These are phyloP conservation scores for Aphrocallistes beatrix DNA, from an alignment of 37 sponge, comb jelly and placozoan genomes.

Conservation along the genomic window DNA sequence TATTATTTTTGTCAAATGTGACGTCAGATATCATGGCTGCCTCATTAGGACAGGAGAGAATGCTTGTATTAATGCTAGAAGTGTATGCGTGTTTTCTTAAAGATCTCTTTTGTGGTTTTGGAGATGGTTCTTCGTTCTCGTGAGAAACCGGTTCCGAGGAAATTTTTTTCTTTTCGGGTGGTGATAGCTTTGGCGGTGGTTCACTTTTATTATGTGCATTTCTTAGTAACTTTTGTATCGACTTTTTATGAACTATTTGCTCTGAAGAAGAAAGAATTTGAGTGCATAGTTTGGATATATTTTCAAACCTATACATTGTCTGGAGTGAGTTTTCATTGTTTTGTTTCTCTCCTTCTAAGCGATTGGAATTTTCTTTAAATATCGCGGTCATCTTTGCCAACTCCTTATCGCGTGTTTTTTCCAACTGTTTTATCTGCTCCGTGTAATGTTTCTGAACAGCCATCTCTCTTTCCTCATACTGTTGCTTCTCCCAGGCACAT, in stretches of 20 bases:
- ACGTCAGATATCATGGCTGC: background rate
- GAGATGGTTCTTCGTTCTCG: background rate
- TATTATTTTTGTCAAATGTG: background rate
- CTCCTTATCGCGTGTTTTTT: background rate
- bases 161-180: background rate
- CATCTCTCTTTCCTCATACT: background rate
- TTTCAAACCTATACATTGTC: background rate
- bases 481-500: background rate
- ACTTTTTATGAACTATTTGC: background rate
- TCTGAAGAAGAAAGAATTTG: background rate
- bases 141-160: background rate
- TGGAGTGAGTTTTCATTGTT: background rate
- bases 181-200: background rate
- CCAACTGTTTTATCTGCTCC: background rate
- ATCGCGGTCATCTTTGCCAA: background rate
- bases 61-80: background rate
- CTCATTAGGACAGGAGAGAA: background rate
- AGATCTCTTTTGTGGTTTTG: background rate
- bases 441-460: background rate
- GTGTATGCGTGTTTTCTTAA: background rate
- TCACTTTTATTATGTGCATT: background rate
- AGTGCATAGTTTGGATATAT: background rate
- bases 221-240: background rate
- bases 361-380: background rate
- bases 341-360: background rate